Base-by-base conservation (phyloP, 2,888 invertebrate species). In the Oeneis ivallda region DNA sequence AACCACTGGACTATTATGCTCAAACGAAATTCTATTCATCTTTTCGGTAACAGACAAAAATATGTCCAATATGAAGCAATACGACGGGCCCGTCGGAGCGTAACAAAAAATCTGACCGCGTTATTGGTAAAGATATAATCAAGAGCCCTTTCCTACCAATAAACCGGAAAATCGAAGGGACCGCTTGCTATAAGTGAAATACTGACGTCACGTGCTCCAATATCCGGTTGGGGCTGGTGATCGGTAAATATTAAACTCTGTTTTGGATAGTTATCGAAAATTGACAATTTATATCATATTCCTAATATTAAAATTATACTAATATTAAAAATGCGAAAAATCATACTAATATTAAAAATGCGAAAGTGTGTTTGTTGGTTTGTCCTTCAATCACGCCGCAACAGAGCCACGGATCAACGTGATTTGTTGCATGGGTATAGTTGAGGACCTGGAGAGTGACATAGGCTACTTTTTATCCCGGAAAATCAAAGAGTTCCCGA, bases 111-210 rank as follows among this genome's bases (percentile, higher is more conserved):
- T 61, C 53, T 47, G 62, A 66, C 53, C 66, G 26, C 56, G 53
- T 47, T 66, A 66, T 66, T 66, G 58, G 62, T 53, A 63, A 58
- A 66, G 66, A 66, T 62, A 66, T 62, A 66, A 62, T 62, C 62
- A 59, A 59, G 53, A 19, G 59, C 49, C 53, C 58, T 66, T 66
- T 63, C 63, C 56, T 64, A 65, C 62, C 70, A 70, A 71, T 71
- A 67, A 65, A 65, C 62, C 70, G 70, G 70, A 71, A 71, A 70
- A 71, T 70, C 65, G 64, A 65, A 68, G 62, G 71, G 71, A 61
- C 54, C 61, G 57, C 56, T 65, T 65, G 52, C 64, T 65, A 70
- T 70, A 71, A 69, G 63, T 66, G 65, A 71, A 66, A 66, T 70
- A 70, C 52, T 66, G 68, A 62, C 57, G 37, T 64, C 68, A 65